phyloP scores from a whole-genome alignment of 1,140 invertebrate species.

The Macrocentrus cingulum region DNA sequence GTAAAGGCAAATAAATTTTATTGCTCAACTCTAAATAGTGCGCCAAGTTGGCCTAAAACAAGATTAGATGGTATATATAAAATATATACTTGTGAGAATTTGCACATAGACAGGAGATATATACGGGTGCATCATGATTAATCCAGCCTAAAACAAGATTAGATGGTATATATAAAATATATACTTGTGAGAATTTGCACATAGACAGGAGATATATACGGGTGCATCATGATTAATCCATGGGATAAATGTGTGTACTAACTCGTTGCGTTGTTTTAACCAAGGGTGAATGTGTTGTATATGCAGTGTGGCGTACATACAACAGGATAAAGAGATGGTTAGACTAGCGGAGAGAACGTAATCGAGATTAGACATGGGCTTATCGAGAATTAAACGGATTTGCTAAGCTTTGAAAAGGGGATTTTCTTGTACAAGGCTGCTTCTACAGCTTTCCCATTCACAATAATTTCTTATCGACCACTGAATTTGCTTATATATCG shows the following conservation, averaged over 20 bases:
- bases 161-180: no score
- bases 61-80: no score
- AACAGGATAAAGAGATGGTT: conserved; percentile 18
- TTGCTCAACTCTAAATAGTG: no score
- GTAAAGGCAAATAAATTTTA: neutral
- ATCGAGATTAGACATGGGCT: conserved; percentile 30
- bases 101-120: neutral
- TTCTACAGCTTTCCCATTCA: neutral
- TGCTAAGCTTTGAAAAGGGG: conserved; percentile 23
- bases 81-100: neutral
- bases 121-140: conserved; percentile 4
- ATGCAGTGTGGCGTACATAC: neutral
- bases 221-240: conserved; percentile 5
- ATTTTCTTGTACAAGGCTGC: conserved; percentile 1
- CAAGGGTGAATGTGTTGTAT: conserved; percentile 4
- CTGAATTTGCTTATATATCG: no score
- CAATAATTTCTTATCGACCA: neutral
- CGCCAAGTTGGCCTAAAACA: no score
- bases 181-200: neutral
- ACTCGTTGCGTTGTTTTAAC: neutral
- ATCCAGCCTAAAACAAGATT: neutral
- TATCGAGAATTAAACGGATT: conserved; percentile 32
- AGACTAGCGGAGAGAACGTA: conserved; percentile 23
- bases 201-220: neutral
- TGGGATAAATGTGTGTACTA: neutral